Conservation (phyloP, 2,797 vertebrate species). For the Etheostoma nigrum region DNA sequence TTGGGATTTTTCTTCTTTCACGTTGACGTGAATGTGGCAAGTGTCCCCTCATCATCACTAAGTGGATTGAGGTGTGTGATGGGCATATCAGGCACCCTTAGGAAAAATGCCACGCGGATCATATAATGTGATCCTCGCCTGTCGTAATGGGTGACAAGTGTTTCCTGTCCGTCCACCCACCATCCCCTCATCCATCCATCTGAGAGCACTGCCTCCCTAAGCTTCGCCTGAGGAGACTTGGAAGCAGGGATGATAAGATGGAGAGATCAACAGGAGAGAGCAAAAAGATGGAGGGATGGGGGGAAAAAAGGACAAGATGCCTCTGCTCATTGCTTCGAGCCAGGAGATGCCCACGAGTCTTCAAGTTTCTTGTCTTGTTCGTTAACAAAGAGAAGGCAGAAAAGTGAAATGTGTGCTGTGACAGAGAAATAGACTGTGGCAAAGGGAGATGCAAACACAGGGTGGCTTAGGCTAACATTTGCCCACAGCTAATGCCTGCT, state of each 20-base stretch:
- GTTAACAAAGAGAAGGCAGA: constrained; percentile 42
- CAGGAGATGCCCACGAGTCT: constrained; percentile 55
- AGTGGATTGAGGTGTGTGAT: constrained; percentile 61
- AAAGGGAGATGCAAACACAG: constrained; percentile 59
- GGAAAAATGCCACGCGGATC: constrained; percentile 57
- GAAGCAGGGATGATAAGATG: constrained; percentile 56
- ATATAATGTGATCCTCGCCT: constrained; percentile 57
- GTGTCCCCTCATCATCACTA: constrained; percentile 53
- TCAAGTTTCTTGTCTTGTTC: constrained; percentile 60
- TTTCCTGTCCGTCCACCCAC: constrained; percentile 62
- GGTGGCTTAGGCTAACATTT: constrained; percentile 68
- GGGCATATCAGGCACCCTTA: constrained; percentile 51
- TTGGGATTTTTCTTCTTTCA: constrained; percentile 26
- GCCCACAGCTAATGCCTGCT: constrained; percentile 61
- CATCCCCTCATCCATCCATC: constrained; percentile 43
- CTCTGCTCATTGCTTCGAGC: constrained; percentile 36
- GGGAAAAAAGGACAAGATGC: constrained; percentile 17
- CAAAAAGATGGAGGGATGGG: constrained; percentile 19
- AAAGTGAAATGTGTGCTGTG: constrained; percentile 62
- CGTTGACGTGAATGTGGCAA: constrained; percentile 45
- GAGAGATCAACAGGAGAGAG: constrained; percentile 40
- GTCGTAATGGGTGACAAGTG: constrained; percentile 65
- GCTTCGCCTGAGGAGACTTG: constrained; percentile 56
- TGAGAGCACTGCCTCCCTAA: constrained; percentile 50
- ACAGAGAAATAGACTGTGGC: constrained; percentile 65